Conservation (phyloP, 2,797 vertebrate species). For the Carcharodon carcharias region DNA sequence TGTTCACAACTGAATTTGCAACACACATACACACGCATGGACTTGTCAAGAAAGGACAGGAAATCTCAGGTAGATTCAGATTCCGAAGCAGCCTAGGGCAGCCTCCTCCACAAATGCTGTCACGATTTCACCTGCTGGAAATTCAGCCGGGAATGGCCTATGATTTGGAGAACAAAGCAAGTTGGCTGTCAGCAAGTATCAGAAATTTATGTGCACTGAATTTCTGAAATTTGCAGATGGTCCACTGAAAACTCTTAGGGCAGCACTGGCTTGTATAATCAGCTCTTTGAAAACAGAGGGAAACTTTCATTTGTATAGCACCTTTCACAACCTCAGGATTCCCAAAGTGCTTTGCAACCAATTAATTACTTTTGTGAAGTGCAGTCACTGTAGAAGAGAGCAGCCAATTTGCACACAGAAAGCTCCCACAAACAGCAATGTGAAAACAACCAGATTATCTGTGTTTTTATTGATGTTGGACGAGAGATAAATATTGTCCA, state of each 20-base stretch:
- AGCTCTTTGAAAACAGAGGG: not conserved
- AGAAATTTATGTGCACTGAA: not conserved
- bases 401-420: not conserved
- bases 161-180: not conserved
- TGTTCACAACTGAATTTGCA: fast-evolving
- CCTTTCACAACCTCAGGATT: not conserved
- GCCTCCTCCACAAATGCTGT: not conserved
- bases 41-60: not conserved
- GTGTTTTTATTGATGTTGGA: not conserved
- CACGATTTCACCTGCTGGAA: not conserved
- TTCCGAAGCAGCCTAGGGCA: not conserved
- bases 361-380: not conserved
- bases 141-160: not conserved
- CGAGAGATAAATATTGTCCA: not conserved
- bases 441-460: not conserved
- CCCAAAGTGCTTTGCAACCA: not conserved
- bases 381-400: not conserved
- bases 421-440: not conserved
- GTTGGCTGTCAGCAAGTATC: not conserved
- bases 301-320: not conserved
- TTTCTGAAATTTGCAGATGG: not conserved
- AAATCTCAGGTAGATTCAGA: not conserved
- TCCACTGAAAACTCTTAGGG: not conserved
- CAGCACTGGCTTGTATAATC: not conserved
- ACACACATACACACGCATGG: fast-evolving